Conservation (phyloP, 1,140 invertebrate species). For the Caligus rogercresseyi region DNA sequence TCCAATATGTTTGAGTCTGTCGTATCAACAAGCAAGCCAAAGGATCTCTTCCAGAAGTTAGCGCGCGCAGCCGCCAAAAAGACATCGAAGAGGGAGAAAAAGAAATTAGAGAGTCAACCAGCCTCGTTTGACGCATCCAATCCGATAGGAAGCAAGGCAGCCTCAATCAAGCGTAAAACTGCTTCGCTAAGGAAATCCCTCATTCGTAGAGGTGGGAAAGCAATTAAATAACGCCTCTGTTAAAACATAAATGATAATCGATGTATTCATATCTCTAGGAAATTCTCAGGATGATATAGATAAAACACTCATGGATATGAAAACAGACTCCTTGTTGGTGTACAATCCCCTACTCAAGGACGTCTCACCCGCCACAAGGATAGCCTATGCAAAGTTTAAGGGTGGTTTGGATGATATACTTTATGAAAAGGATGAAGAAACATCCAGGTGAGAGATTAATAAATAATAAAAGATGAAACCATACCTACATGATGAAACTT, state of each 20-base stretch:
- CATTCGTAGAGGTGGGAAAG: slow-evolving; percentile 5
- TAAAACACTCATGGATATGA: slow-evolving; percentile 20
- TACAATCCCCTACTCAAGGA: slow-evolving; percentile 24
- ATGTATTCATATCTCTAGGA: not conserved
- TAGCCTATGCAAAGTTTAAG: slow-evolving; percentile 25
- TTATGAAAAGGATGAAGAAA: slow-evolving; percentile 22
- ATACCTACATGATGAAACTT: no score
- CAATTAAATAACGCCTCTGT: not conserved
- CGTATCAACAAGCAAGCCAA: slow-evolving; percentile 21
- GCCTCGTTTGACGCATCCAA: not conserved
- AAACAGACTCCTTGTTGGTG: slow-evolving; percentile 22
- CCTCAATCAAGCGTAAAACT: slow-evolving; percentile 23
- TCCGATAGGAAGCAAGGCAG: slow-evolving; percentile 21
- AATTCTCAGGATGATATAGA: slow-evolving; percentile 18
- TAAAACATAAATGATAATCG: not conserved
- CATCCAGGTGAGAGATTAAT: not conserved
- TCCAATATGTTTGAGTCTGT: slow-evolving; percentile 22
- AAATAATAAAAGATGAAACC: no score
- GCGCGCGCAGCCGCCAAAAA: slow-evolving; percentile 53
- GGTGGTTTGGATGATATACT: slow-evolving; percentile 20
- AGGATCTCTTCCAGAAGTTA: slow-evolving; percentile 21
- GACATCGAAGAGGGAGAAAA: slow-evolving; percentile 27
- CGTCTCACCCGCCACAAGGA: slow-evolving; percentile 22
- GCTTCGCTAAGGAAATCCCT: slow-evolving; percentile 20
- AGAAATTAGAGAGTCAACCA: not conserved